Evolutionary conservation across 2,797 vertebrate genomes (phyloP), one percentile per base, ranked within the genome.

Genomic region (Mormyrus hasselquistii): DNA sequence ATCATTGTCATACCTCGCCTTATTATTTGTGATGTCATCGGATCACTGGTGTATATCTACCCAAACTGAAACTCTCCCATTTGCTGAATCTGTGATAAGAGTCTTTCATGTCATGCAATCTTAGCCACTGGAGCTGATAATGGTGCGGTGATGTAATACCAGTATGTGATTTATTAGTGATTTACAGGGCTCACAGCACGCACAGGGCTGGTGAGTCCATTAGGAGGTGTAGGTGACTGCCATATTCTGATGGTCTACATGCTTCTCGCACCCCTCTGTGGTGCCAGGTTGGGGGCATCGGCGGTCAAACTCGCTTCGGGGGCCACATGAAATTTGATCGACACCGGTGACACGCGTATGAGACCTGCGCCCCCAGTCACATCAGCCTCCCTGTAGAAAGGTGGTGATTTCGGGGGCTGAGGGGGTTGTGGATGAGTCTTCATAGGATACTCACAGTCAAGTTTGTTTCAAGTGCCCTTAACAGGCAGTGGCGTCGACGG

Each of bases 81-180:
- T 87, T 87, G 86, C 38, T 87, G 52, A 57, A n/a, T 52, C 49
- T 22, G 29, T 89, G 90, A 91, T 90, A 38, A 91, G 90, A 89
- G 91, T 89, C 90, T 93, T 89, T 41, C 47, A 83, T 38, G 82
- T 86, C 47, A 22, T n/a, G 57, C 29, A 86, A 87, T 76, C 86
- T 59, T 41, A 41, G 52, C 76, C 53, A 44, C 73, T 88, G 34
- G 57, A 53, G 84, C 55, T 62, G 88, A 89, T 84, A 84, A 89
- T 47, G 79, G 88, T 41, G 19, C 2, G 0, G 25, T 47, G 59
- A 76, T 53, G 59, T 25, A 82, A 89, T 89, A 89, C 90, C 86
- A 41, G 90, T 19, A 19, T 55, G 89, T 90, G 88, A 86, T 89
- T 93, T 92, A 93, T 90, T 94, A 92, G 92, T 53, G 52, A 41